Evolutionary conservation across 2,888 invertebrate species (phyloP), one percentile per base, ranked within the genome.

Genomic region (Drosophila peninsularis): DNA sequence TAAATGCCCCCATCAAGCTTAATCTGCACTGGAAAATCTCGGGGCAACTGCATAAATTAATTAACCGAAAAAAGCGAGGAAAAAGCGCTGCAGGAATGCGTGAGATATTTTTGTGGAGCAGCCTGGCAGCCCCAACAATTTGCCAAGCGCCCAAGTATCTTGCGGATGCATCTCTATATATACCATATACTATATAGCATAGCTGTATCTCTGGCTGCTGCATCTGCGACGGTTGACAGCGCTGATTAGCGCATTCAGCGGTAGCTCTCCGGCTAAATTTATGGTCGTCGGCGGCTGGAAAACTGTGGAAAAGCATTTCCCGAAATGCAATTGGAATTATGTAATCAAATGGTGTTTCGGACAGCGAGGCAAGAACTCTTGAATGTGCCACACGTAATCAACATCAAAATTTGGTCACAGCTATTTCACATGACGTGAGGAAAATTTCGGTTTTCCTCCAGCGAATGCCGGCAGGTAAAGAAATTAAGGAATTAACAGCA

Each of bases 11-110:
- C 80, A 64, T 45, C 62, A 64, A 71, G 64, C 71, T 79, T 85
- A 83, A 88, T 85, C 85, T 85, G 88, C 75, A 71, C 62, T 73
- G 78, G 73, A 79, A 75, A 74, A 85, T 82, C 81, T 79, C 49
- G 49, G 58, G 72, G 67, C 65, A 78, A 78, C 83, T 88, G 86
- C 79, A 85, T 85, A 88, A 85, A 88, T 88, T 88, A 85, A 88
- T 88, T 84, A 61, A 61, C 72, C 55, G 55, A 34, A 71, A 71
- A 39, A 19, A 57, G 58, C 30, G 19, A 19, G 55, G n/a, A 65
- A 52, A 61, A 44, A 54, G 44, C 49, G 62, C 7, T 63, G 45
- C 44, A 75, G 61, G 83, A 85, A 79, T 82, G 85, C 72, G 80
- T 78, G 73, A 85, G 77, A 88, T 79, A 72, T 75, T 78, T 76